Evolutionary conservation across 2,888 invertebrate genomes (phyloP), one percentile per base, ranked within the genome.

Genomic region (Aphodius sticticus): DNA sequence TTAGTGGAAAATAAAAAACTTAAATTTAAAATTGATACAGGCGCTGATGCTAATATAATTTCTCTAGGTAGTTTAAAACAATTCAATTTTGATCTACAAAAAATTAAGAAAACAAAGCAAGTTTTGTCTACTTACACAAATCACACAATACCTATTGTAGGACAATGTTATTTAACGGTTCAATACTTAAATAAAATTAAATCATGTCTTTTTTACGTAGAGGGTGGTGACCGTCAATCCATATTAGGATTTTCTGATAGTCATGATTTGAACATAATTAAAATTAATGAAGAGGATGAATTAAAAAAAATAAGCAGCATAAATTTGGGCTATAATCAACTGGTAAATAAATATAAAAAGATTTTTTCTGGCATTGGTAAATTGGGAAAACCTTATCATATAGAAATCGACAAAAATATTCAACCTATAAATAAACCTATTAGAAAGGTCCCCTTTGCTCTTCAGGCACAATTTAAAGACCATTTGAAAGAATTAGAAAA

Each of bases 401-500:
- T 82, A 53, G 77, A 82, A 70, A 35, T 82, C 14, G 69, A 72
- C 6, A 70, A 79, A 77, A 78, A 79, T 69, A 78, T 78, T 16
- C 76, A 71, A 76, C 81, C 82, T 16, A 15, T 78, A 14, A 69
- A 79, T 38, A 69, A 76, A 37, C 81, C 81, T 16, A 71, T 79
- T 16, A 76, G 82, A 77, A 82, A 81, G 12, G 79, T 82, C 15
- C 81, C 81, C 81, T 70, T 81, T 82, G 78, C 77, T 81, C 9
- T 76, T 82, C 70, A 75, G 71, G 38, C 76, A 82, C 74, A 9
- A 81, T 79, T 79, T 82, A 70, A 80, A 81, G 79, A 70, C 35
- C 6, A 71, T 71, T 71, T 71, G 16, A 26, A 12, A 15, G 16
- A 15, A 35, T 16, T 71, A 71, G 6, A 16, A 71, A 71, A 16